Conservation (phyloP, 30 jellyfish, hydroid and myxozoan species). For the Aurelia sp. region DNA sequence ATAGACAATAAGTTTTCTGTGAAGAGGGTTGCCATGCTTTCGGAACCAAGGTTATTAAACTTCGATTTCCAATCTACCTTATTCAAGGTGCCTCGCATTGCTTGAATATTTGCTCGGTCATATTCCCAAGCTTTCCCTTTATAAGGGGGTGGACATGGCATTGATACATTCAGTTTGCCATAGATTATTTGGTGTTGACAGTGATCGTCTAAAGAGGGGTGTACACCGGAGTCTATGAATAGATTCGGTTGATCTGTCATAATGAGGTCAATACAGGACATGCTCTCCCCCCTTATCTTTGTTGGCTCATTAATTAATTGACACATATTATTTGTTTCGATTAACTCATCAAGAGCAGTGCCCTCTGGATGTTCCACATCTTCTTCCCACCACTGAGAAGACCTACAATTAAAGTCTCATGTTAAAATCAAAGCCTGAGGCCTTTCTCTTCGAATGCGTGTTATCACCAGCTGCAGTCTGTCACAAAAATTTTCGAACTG, state of each 20-base stretch:
- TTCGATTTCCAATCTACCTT: no score
- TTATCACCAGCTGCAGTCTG: neutral
- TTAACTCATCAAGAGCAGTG: constrained; percentile 46
- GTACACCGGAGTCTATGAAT: constrained; percentile 54
- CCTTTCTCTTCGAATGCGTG: neutral
- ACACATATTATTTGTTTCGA: constrained; percentile 28
- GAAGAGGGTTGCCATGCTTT: no score
- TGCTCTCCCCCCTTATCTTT: constrained; percentile 37
- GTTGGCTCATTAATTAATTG: constrained; percentile 60
- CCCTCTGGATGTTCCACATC: constrained; percentile 58
- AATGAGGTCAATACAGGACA: constrained; percentile 55
- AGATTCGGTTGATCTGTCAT: constrained; percentile 66
- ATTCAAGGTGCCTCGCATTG: no score
- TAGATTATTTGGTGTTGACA: constrained; percentile 58
- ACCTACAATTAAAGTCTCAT: constrained; percentile 38
- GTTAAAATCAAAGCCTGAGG: constrained; percentile 23
- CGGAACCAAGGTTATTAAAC: no score
- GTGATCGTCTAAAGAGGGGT: constrained; percentile 67
- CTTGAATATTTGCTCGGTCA: neutral
- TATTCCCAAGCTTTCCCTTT: constrained; percentile 44
- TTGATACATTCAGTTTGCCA: constrained; percentile 27
- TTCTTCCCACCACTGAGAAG: constrained; percentile 62
- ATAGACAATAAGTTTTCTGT: no score
- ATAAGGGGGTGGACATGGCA: constrained; percentile 50
- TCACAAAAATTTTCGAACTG: neutral